Base-by-base conservation (phyloP, 2,888 invertebrate genomes). In the Choristoneura rosaceana region DNA sequence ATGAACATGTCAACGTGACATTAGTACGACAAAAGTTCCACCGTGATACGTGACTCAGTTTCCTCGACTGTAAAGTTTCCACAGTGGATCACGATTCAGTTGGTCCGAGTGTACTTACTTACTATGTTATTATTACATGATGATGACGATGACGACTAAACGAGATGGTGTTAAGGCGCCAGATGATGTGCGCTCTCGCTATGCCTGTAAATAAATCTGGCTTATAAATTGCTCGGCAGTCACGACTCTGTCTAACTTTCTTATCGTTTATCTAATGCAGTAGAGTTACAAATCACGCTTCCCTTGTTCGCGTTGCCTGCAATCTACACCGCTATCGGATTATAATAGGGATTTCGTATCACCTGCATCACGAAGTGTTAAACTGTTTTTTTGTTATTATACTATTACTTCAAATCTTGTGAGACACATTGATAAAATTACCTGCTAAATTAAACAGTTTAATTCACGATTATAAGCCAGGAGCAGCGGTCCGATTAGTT, bases 181-280 rank as follows among this genome's bases (percentile, higher is more conserved):
- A 47, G 58, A 17, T 38, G 0, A 38, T 38, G 38, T 38, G 38
- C 4, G 4, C 38, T 38, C 5, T 38, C 38, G 38, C 38, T 38
- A 7, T 38, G 38, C 38, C 4, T 38, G 38, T 38, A 38, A 55
- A 41, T 47, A 61, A 34, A 15, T 34, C 15, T 38, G 41, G 50
- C 52, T 15, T 34, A 64, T 73, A 73, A 73, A 69, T 73, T 52
- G 63, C 43, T 69, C 47, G 17, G 43, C 50, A 64, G 73, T 73
- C 73, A 73, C 68, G 73, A 69, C 43, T 60, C 60, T 50, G 73
- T 69, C 69, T 43, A 69, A 73, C 63, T 73, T 73, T 73, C 73
- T 69, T 73, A 73, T 73, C 73, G 63, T 73, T 68, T 59, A 73
- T 73, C 73, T 73, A 68, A 68, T 52, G 68, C 71, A 58, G 58